phyloP scores from a whole-genome alignment of 1,140 invertebrate species.

The Forficula auricularia region DNA sequence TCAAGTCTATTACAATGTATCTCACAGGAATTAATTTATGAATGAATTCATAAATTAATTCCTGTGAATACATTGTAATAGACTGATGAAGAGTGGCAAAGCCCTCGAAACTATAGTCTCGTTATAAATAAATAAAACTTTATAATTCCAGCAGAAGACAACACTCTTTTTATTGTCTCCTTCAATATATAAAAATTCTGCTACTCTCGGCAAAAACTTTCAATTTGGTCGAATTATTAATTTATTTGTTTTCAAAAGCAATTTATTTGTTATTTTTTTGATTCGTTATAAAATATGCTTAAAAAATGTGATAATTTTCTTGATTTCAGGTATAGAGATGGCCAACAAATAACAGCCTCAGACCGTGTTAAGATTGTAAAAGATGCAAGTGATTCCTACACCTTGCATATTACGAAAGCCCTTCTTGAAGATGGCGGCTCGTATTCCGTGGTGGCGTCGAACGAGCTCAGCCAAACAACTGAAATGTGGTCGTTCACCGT shows the following conservation, averaged over 20 bases:
- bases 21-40: too few species aligned
- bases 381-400: slow-evolving; percentile 42
- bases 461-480: slow-evolving; percentile 71
- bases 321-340: slow-evolving; percentile 52
- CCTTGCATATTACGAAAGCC: slow-evolving; percentile 63
- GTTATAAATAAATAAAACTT: too few species aligned
- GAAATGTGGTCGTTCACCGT: slow-evolving; percentile 67
- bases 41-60: too few species aligned
- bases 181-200: background rate
- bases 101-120: too few species aligned
- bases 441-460: slow-evolving; percentile 83
- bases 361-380: slow-evolving; percentile 51
- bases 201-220: too few species aligned
- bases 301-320: background rate
- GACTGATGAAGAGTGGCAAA: too few species aligned
- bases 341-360: slow-evolving; percentile 47
- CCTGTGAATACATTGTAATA: too few species aligned
- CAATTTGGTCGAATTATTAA: too few species aligned
- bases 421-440: slow-evolving; percentile 72
- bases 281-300: slow-evolving; percentile 2
- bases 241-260: slow-evolving; percentile 1
- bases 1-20: too few species aligned
- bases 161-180: too few species aligned
- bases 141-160: too few species aligned
- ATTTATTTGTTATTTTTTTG: slow-evolving; percentile 2